phyloP scores from a whole-genome alignment of 2,888 invertebrate species.

The Heliconius ismenius region DNA sequence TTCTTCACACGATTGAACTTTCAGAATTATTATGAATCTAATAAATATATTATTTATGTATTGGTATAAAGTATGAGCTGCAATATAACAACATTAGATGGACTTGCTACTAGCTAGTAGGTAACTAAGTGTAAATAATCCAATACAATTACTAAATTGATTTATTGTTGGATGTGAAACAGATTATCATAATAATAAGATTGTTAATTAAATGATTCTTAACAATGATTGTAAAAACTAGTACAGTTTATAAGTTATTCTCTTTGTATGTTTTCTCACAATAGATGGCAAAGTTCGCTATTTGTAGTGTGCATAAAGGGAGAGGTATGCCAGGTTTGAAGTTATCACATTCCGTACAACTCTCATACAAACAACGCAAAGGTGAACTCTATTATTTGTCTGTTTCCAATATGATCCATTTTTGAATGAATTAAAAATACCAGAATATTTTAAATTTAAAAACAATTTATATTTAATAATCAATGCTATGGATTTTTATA shows the following conservation, averaged over 20 bases:
- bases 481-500: background rate
- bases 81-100: background rate
- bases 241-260: background rate
- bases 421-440: background rate
- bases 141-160: background rate
- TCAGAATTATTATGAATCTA: slow-evolving; percentile 25
- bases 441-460: background rate
- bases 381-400: background rate
- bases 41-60: background rate
- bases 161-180: background rate
- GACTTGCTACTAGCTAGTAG: background rate
- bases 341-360: background rate
- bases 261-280: background rate
- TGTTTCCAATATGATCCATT: background rate
- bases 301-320: background rate
- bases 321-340: background rate
- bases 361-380: background rate
- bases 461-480: background rate
- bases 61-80: background rate
- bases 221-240: background rate
- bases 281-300: background rate
- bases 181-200: background rate
- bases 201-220: background rate
- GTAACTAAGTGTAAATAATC: no score
- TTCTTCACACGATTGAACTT: slow-evolving; percentile 35